Evolutionary conservation across 2,797 vertebrate species (phyloP), one percentile per base, ranked within the genome.

Genomic region (Fistularia commersonii): DNA sequence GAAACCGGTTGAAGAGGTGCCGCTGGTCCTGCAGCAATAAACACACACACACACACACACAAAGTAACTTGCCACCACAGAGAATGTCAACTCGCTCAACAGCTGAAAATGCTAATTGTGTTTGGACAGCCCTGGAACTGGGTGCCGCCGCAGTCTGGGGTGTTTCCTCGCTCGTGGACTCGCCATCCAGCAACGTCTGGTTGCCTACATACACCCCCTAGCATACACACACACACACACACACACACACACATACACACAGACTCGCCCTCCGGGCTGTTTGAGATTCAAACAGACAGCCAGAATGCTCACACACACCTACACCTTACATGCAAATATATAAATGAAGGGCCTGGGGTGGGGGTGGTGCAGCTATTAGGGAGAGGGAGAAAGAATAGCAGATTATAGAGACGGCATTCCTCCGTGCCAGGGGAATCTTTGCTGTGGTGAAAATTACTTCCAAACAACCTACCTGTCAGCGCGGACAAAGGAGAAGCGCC

Each of bases 261-360:
- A n/a, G n/a, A n/a, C n/a, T n/a, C n/a, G n/a, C n/a, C n/a, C n/a
- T n/a, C 61, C 42, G 53, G 83, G 83, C 78, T 82, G 42, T 83
- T 82, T 83, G 72, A 78, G 67, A 76, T 76, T 72, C 67, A 78
- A 77, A 81, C 64, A 79, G 76, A 62, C 76, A 71, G 76, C 63
- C 64, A 39, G 72, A 76, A 67, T 57, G 66, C 66, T 80, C 63
- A 73, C 77, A 84, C 71, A 84, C 72, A 79, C 72, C 71, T 73
- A 74, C 54, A 64, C 32, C 60, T 53, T 44, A 54, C 64, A 85
- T 81, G 76, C 78, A 85, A 79, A 84, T 84, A 61, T 63, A 62
- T 54, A 57, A 78, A 69, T 65, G 65, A 69, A 34, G 14, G 61
- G 73, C 74, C 81, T 72, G 15, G 0, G 54, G 77, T 61, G 54